Conservation (phyloP, 2,888 invertebrate genomes). For the Synergus umbraculus region DNA sequence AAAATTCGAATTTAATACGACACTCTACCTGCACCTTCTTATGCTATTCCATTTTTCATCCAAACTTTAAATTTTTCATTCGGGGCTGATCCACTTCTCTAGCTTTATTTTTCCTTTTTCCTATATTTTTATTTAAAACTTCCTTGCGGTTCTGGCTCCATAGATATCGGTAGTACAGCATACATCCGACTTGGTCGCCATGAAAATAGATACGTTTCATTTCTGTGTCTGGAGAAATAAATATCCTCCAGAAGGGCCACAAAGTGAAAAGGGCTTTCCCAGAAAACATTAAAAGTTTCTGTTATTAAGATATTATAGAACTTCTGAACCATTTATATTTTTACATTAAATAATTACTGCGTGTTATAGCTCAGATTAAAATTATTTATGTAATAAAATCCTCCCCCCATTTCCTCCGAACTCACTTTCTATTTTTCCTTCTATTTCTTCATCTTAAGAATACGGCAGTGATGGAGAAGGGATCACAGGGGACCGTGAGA, state of each 20-base stretch:
- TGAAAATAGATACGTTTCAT: constrained; percentile 35
- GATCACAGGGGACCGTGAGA: too few relatives aligned
- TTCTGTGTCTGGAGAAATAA: constrained; percentile 31
- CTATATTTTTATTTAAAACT: constrained; percentile 28
- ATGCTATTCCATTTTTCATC: constrained; percentile 39
- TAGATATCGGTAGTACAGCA: constrained; percentile 15
- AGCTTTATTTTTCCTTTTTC: constrained; percentile 6
- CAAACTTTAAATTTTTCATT: constrained; percentile 49
- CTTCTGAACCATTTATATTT: not conserved
- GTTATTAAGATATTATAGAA: not conserved
- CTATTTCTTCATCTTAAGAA: too few relatives aligned
- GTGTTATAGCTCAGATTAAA: too few relatives aligned
- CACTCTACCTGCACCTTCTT: constrained; percentile 26
- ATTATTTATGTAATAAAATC: too few relatives aligned
- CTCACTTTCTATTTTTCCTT: too few relatives aligned
- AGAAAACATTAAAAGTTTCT: not conserved
- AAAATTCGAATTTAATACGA: constrained; percentile 59
- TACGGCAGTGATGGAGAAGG: too few relatives aligned
- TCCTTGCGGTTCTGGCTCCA: constrained; percentile 3
- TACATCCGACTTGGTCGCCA: constrained; percentile 30
- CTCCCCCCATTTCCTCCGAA: too few relatives aligned
- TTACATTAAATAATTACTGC: not conserved
- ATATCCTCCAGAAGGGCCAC: not conserved
- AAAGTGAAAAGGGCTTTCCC: not conserved
- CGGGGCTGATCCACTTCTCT: constrained; percentile 40